Base-by-base conservation (phyloP, 2,113 vertebrate species). In the Neomonachus schauinslandi region DNA sequence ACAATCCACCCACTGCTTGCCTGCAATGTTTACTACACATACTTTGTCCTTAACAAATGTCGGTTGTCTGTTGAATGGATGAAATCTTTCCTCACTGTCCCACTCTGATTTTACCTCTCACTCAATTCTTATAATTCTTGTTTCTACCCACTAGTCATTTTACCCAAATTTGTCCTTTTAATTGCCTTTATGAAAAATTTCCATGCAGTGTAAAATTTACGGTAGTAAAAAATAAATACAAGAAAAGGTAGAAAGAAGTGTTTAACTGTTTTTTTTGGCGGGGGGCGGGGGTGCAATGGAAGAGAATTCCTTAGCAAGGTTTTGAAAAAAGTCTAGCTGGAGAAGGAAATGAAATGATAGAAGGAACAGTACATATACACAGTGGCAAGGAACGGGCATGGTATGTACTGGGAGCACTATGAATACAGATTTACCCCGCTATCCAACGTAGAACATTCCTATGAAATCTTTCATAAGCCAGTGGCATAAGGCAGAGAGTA, bases 131-230 rank as follows among this genome's bases (percentile, higher is more conserved):
- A 0, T 15, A 53, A 33, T 93, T 67, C 55, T 88, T 74, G 19
- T 95, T 96, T 81, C n/a, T 95, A 61, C 79, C 39, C 85, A 61
- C 72, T 26, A 80, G 26, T 71, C 39, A 18, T 88, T 94, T 94
- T 59, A n/a, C 28, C 22, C 77, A 69, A 42, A 85, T 80, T 59
- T 72, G 31, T 92, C 88, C 26, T 91, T 84, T 67, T 80, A 89
- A 26, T 92, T 80, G 57, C 28, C 28, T 89, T 89, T 36, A 14
- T 89, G 57, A 76, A 91, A 89, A 55, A 57, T 77, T 36, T 39
- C 31, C 21, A 55, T 69, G 8, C 5, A 51, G n/a, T 71, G 0
- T 94, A 53, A 84, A 92, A 72, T 67, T 79, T 42, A 15, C 39
- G 65, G 19, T 49, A 63, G 77, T 88, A 61, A 80, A 92, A 85